Evolutionary conservation across 1,140 invertebrate species (phyloP).

Genomic region (Triops cancriformis): DNA sequence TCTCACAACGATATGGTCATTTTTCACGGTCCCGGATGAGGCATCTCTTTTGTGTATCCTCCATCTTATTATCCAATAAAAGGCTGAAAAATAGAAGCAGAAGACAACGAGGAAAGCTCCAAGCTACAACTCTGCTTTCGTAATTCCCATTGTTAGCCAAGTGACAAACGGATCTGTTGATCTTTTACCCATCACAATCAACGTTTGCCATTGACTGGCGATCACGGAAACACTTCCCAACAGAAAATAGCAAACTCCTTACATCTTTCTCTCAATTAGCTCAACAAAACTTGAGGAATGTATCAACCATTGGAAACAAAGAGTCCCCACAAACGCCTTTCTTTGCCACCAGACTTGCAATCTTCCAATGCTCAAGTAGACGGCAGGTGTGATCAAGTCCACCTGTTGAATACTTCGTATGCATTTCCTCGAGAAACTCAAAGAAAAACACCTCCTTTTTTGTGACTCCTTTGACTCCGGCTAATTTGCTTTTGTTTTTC

Average conservation of each 20-base stretch:
- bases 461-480: background rate
- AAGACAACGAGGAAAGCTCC: background rate
- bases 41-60: background rate
- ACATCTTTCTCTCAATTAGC: no score
- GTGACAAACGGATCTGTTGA: no score
- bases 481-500: background rate
- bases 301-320: no score
- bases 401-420: background rate
- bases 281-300: no score
- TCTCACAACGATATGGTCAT: background rate
- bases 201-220: no score
- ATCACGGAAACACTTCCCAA: no score
- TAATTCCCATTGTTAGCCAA: no score
- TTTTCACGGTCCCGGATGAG: background rate
- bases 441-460: background rate
- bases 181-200: no score
- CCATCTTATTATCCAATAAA: background rate
- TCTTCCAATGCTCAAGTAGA: background rate
- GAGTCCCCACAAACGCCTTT: no score
- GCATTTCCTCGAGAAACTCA: background rate
- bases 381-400: constrained; percentile 3
- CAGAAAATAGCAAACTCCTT: no score
- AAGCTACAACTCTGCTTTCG: background rate
- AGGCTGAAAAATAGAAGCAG: background rate
- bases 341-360: no score